These are phyloP conservation scores for Dryococelus australis DNA, from an alignment of 2,888 invertebrate species.

Conservation along the genomic window DNA sequence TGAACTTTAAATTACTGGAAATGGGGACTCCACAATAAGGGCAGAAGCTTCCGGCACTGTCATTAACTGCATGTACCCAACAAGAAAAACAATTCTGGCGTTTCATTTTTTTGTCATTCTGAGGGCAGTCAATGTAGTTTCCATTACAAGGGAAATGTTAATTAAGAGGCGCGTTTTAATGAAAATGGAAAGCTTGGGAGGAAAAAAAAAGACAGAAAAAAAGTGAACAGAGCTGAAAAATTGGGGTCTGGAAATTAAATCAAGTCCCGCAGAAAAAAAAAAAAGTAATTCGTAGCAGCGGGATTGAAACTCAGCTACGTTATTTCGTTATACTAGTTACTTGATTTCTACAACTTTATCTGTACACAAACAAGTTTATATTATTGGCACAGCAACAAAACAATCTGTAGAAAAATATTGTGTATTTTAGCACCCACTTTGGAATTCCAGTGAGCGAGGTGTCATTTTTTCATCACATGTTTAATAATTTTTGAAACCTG, in stretches of 20 bases:
- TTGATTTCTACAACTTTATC: background rate
- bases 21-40: too few relatives aligned
- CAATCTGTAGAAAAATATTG: background rate
- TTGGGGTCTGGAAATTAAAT: background rate
- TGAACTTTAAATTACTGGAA: too few relatives aligned
- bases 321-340: background rate
- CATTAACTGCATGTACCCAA: too few relatives aligned
- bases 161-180: background rate
- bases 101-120: background rate
- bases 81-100: too few relatives aligned
- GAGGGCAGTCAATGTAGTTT: conserved; percentile 7
- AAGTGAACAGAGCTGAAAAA: background rate
- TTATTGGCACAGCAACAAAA: background rate
- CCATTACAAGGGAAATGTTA: conserved; percentile 1
- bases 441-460: too few relatives aligned
- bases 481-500: too few relatives aligned
- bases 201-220: background rate
- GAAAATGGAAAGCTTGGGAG: background rate
- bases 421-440: background rate
- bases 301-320: background rate
- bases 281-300: background rate
- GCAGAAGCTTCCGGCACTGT: too few relatives aligned
- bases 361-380: background rate
- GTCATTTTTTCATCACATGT: too few relatives aligned
- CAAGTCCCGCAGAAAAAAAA: background rate